Evolutionary conservation across 2,797 vertebrate species (phyloP), one percentile per base, ranked within the genome.

Genomic region (Leuciscus waleckii): DNA sequence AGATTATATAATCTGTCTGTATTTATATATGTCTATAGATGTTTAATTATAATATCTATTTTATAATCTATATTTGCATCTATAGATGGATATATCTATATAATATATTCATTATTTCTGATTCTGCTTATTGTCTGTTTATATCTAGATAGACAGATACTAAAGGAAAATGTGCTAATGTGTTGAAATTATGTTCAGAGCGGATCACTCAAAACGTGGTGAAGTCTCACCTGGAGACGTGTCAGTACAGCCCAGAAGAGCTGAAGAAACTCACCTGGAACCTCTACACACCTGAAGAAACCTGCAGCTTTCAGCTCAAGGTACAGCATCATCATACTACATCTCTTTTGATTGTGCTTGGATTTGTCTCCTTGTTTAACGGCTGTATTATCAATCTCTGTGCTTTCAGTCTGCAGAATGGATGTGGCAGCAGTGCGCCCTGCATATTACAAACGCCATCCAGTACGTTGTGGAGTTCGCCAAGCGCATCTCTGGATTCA

Each of bases 401-500:
- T 79, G 6, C 85, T 35, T 13, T 4, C 93, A 98, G 97, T 95
- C 96, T 82, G 96, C 97, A 0, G 97, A 98, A 91, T 95, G 94
- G 93, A 97, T 98, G 97, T 98, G 97, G 97, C 97, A 97, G 90
- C 95, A 97, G 91, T 98, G 97, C 61, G 95, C 97, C 6, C 93
- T 96, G 86, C 96, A 97, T 91, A 95, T 98, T 88, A 98, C 97
- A 91, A 96, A 97, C 0, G 96, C 97, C 92, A 97, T 98, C 91
- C 97, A 98, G 92, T 98, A 98, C 5, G 96, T 98, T 85, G 97
- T 98, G 93, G 97, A 98, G 93, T 98, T 98, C 1, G 97, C 97
- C 92, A 98, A 98, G 92, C 96, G 96, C 71, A 95, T 97, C 35
- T 93, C 95, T 4, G 97, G 97, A 90, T 98, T 98, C 92, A 97